These are phyloP conservation scores for Ammospiza caudacuta DNA, from an alignment of 2,113 vertebrate genomes.

Conservation along the genomic window DNA sequence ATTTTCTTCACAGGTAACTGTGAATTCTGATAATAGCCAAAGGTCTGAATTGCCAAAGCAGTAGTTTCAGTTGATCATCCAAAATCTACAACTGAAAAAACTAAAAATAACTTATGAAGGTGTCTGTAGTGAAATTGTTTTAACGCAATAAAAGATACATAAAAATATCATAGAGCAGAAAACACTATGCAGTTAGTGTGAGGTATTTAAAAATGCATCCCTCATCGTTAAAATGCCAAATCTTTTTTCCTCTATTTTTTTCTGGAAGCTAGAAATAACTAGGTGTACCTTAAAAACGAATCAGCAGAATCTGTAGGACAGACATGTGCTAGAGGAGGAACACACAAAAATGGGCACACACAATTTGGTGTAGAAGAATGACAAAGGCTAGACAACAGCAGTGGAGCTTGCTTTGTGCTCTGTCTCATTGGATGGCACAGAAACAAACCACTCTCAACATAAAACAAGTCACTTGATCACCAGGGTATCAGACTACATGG, in stretches of 20 bases:
- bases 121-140: background rate
- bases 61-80: background rate
- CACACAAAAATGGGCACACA: background rate
- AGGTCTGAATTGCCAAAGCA: background rate
- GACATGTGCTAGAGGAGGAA: rapidly evolving
- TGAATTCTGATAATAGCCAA: background rate
- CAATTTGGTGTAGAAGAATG: background rate
- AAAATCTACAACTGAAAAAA: background rate
- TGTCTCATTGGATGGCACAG: background rate
- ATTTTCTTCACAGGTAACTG: background rate
- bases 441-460: background rate
- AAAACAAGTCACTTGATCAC: background rate
- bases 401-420: background rate
- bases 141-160: background rate
- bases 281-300: background rate
- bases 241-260: background rate
- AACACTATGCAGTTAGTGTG: background rate
- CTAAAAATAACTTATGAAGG: background rate
- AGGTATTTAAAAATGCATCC: background rate
- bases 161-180: background rate
- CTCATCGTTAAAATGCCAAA: background rate
- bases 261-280: background rate
- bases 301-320: background rate
- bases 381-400: rapidly evolving
- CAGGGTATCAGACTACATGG: background rate